phyloP scores from a whole-genome alignment of 2,797 vertebrate species.

The Sebastes cheni region DNA sequence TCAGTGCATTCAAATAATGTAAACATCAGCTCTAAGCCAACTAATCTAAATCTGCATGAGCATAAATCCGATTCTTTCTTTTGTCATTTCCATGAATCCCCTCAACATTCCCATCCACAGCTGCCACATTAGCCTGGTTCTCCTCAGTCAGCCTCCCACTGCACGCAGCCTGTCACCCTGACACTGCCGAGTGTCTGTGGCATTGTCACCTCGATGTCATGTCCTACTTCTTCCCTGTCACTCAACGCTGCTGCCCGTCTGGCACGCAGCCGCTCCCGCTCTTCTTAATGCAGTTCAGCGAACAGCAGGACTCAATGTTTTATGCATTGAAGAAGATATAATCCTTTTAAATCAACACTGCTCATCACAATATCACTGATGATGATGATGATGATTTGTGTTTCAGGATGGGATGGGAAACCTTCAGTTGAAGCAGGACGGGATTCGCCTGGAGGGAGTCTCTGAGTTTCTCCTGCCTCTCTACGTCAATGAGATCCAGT shows the following conservation, averaged over 20 bases:
- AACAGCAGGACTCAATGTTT: neutral
- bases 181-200: constrained; percentile 42
- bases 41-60: neutral
- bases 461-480: constrained; percentile 93
- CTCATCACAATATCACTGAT: neutral
- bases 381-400: constrained; percentile 22
- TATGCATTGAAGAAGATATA: neutral
- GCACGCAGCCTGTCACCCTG: constrained; percentile 47
- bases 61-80: neutral
- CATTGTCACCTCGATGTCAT: constrained; percentile 63
- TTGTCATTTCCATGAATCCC: constrained; percentile 25
- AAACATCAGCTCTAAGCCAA: neutral
- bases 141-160: constrained; percentile 42
- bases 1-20: neutral
- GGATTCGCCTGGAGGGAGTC: constrained; percentile 91
- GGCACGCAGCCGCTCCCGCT: neutral
- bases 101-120: constrained; percentile 20
- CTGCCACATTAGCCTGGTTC: constrained; percentile 45
- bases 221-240: constrained; percentile 61
- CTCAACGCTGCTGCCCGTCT: constrained; percentile 33
- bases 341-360: constrained; percentile 3
- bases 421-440: constrained; percentile 90
- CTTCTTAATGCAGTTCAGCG: constrained; percentile 10
- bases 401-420: constrained; percentile 94
- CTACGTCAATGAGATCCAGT: constrained; percentile 94